Base-by-base conservation (phyloP, 2,888 invertebrate genomes). In the Dexiosoma caninum region DNA sequence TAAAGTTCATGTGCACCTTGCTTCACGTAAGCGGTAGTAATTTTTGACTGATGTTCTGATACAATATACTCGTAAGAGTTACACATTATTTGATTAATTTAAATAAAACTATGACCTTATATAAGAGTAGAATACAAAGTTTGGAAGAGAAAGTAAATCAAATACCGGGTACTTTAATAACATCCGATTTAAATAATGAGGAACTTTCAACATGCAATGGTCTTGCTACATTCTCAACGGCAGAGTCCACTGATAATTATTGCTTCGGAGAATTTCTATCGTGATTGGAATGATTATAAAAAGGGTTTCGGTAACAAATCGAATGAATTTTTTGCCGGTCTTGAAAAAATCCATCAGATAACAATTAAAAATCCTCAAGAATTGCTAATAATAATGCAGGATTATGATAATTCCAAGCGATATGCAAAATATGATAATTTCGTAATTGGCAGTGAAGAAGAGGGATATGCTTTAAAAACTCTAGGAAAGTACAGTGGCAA, bases 241-340 rank as follows among this genome's bases (percentile, higher is more conserved):
- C 21, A 4, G 12, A 46, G 4, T 4, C 10, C 1, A 7, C 30
- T 1, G 70, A 70, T 40, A 27, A 37, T 40, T 69, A 70, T 55
- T 77, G 94, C 0, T 94, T 94, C 91, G 1, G 92, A 93, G 84
- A 92, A 93, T 82, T 95, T 94, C 86, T 92, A 92, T 83, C 92
- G 92, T 82, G 86, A 90, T 51, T 94, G 94, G 94, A 85, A 91
- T 0, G 93, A 93, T 57, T 95, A 94, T 85, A 93, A 93, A 84
- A 86, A 91, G 53, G 94, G 94, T 4, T 95, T 95, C 84, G 94
- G 94, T 1, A 93, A 94, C 85, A 88, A 93, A 19, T 92, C 92
- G 0, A 92, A 92, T 0, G 94, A 77, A 40, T 69, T 69, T 21
- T 77, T 69, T 2, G 70, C 70, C 49, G 69, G 76, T 1, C 23